Evolutionary conservation across 1,140 invertebrate genomes (phyloP), one percentile per base, ranked within the genome.

Genomic region (Sesamia nonagrioides): DNA sequence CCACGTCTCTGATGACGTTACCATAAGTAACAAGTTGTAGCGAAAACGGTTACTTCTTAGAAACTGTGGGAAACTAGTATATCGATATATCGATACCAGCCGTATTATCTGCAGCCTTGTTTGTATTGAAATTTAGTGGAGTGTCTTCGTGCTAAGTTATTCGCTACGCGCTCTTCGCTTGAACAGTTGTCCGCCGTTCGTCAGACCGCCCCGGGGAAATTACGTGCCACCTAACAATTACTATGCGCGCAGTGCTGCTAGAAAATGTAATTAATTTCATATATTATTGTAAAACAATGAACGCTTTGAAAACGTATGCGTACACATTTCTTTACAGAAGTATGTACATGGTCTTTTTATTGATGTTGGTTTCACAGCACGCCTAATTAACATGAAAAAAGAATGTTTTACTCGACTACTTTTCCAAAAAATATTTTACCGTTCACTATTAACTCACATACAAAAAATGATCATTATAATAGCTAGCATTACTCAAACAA

Each of bases 201-300:
- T 82, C 82, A 76, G 79, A 61, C 74, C 71, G 81, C 89, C 86
- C 89, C 56, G 61, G 86, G 88, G 87, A 91, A 89, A 91, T 90
- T 86, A 89, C 84, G 82, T 82, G 83, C 83, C 82, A 86, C 83
- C 86, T 73, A 83, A 82, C 83, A 84, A 84, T 86, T 84, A 77
- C 80, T 82, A 82, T 84, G 86, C 78, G 86, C 78, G 81, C 79
- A 85, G 79, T 81, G 82, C 83, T 84, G 79, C 78, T 88, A 89
- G 85, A 86, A 87, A 87, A 88, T 87, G 83, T 88, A 88, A 89
- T 89, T 87, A 89, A 84, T 87, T 82, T 82, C 74, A 77, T 81
- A 81, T 54, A 78, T 77, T 78, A 68, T 69, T 77, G 69, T 81
- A 79, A 84, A 81, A 84, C 77, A 83, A 82, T 81, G 77, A 78